These are phyloP conservation scores for Sesamia nonagrioides DNA, from an alignment of 1,140 invertebrate species.

Conservation along the genomic window DNA sequence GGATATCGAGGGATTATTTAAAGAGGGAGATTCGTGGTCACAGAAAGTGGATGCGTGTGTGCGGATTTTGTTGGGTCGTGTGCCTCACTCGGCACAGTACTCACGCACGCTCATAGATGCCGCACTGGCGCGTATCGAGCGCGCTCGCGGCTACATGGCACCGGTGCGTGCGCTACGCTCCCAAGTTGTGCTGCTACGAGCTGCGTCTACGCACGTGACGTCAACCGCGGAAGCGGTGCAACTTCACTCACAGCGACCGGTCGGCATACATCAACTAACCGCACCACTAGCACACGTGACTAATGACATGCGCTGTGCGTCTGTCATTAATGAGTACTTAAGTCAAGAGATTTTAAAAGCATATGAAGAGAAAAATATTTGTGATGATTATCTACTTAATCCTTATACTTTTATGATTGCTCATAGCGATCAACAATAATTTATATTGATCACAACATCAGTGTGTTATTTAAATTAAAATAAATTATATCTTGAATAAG, in stretches of 20 bases:
- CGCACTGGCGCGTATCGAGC: constrained; percentile 59
- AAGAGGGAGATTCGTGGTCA: constrained; percentile 55
- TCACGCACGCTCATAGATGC: constrained; percentile 60
- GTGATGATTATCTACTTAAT: constrained; percentile 67
- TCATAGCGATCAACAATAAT: background rate
- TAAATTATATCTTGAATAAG: too few species aligned
- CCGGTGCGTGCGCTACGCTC: constrained; percentile 59
- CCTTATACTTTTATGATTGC: constrained; percentile 59
- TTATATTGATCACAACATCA: too few species aligned
- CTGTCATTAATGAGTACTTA: constrained; percentile 69
- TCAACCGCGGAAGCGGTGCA: background rate
- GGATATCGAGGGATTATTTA: constrained; percentile 45
- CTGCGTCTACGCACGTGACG: background rate
- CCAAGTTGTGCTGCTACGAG: constrained; percentile 58
- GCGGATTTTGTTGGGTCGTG: constrained; percentile 59
- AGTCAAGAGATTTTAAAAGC: constrained; percentile 57
- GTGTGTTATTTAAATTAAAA: too few species aligned
- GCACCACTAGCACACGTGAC: constrained; percentile 59
- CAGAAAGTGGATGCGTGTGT: too few species aligned
- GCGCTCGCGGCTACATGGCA: constrained; percentile 49
- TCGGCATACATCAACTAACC: constrained; percentile 60
- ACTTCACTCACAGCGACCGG: constrained; percentile 30
- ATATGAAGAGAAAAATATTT: constrained; percentile 68
- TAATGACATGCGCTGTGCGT: constrained; percentile 64
- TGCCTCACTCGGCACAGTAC: constrained; percentile 72